Evolutionary conservation across 2,888 invertebrate species (phyloP).

Genomic region (Cantharis rustica): DNA sequence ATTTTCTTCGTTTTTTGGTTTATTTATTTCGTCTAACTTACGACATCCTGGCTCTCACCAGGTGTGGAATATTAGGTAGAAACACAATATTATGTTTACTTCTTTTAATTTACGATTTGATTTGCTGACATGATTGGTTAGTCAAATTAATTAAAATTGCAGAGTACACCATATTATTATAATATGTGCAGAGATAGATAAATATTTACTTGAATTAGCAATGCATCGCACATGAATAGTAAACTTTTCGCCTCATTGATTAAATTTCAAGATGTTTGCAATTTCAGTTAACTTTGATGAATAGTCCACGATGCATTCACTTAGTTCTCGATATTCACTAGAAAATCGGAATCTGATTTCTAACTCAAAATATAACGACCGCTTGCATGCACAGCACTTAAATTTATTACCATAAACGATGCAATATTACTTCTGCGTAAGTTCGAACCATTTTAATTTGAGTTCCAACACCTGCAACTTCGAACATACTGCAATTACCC

Average conservation of each 20-base stretch:
- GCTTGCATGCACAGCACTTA: neutral
- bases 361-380: neutral
- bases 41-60: no score
- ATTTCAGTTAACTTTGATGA: constrained; percentile 3
- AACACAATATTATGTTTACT: no score
- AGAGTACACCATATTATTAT: neutral
- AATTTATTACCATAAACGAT: neutral
- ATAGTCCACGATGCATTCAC: constrained; percentile 3
- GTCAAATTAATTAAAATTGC: neutral
- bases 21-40: no score
- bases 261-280: constrained; percentile 1
- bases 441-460: neutral
- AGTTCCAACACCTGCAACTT: neutral
- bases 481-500: neutral
- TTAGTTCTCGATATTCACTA: neutral
- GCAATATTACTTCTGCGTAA: neutral
- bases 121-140: no score
- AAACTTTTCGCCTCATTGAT: neutral
- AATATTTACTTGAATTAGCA: neutral
- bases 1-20: no score
- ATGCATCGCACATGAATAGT: neutral
- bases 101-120: no score
- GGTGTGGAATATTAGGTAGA: no score
- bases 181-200: neutral
- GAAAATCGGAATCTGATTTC: neutral